Evolutionary conservation across 1,140 invertebrate species (phyloP), one percentile per base, ranked within the genome.

Genomic region (Aphaenogaster ashmeadi): DNA sequence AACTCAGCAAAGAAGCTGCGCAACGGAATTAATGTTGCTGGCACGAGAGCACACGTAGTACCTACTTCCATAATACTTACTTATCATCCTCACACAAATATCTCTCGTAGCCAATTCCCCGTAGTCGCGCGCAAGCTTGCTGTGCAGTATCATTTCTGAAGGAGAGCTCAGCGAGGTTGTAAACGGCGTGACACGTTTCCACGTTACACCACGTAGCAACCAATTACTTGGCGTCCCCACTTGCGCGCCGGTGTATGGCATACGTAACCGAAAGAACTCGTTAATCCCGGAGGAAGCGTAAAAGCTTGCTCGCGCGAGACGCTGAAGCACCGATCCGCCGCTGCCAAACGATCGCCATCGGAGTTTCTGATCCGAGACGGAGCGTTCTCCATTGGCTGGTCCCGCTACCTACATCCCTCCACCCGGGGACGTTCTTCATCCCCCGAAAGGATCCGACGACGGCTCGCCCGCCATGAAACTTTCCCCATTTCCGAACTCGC

Each of bases 401-500:
- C 6, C 50, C 69, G 64, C 64, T 15, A 21, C 74, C 64, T 54
- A 67, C 78, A 15, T 66, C 71, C 60, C 62, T 54, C 52, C 36
- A 36, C 41, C 36, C 33, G 62, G 50, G 50, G 27, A 77, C 85
- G 86, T 90, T 87, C 89, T 89, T 90, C 89, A 87, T 87, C 60
- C 74, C 60, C 60, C 74, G 80, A 90, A 87, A 90, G 89, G 88
- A 88, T 90, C 66, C 72, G 80, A 58, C 86, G 86, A 90, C 89
- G 74, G 72, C 27, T 74, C 89, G 72, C 67, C 27, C 69, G 77
- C 47, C 69, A 75, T 87, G 84, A 92, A 95, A 95, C 91, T 94
- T 94, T 94, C 88, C 87, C 93, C 93, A 95, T 94, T 94, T 93
- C 90, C 89, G 89, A 83, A 83, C 67, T 83, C 80, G 69, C 56